These are phyloP conservation scores for Sturnus vulgaris DNA, from an alignment of 2,113 vertebrate species.

Conservation along the genomic window DNA sequence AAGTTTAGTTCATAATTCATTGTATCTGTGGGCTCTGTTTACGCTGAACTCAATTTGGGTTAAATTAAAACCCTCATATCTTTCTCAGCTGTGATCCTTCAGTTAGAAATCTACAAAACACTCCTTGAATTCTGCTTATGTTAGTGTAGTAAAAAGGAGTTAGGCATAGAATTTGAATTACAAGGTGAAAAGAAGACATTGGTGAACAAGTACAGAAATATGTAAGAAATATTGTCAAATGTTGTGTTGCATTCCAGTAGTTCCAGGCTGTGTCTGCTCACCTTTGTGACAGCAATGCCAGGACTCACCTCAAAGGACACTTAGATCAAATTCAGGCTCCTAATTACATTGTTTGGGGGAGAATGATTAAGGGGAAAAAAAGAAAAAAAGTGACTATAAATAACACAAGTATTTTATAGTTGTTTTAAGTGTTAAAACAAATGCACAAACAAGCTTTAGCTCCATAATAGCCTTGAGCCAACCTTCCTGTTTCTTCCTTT, in stretches of 20 bases:
- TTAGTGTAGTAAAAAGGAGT: not conserved
- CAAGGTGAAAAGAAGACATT: not conserved
- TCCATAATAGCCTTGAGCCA: not conserved
- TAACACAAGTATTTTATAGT: not conserved
- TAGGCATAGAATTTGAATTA: not conserved
- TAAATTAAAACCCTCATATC: not conserved
- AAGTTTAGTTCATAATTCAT: not conserved
- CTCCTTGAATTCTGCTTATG: not conserved
- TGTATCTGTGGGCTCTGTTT: not conserved
- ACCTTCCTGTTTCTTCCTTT: slow-evolving; percentile 5
- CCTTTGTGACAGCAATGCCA: not conserved
- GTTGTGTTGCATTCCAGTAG: not conserved
- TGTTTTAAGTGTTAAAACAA: not conserved
- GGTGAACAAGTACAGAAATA: not conserved
- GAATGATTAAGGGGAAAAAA: not conserved
- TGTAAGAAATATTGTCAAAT: not conserved
- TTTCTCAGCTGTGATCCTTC: not conserved
- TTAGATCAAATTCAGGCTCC: not conserved
- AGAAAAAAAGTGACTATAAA: not conserved
- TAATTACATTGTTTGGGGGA: not conserved
- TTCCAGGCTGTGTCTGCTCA: not conserved
- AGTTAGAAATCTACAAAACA: not conserved
- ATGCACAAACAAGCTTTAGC: not conserved
- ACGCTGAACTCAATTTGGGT: not conserved
- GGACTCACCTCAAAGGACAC: not conserved